Conservation (phyloP, 2,797 vertebrate species). For the Phoebastria nigripes region DNA sequence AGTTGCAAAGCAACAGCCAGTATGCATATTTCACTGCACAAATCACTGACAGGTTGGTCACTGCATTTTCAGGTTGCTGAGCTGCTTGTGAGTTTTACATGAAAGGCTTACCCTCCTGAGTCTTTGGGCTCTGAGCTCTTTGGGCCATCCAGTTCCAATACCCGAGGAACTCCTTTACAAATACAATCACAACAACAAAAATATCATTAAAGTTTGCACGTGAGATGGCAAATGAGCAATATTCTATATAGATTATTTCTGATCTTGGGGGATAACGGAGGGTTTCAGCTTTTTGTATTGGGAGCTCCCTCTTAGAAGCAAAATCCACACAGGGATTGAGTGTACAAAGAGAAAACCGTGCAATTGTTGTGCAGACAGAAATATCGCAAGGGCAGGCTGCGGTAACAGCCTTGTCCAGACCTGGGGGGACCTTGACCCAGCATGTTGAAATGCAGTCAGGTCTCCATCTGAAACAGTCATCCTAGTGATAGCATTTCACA, state of each 20-base stretch:
- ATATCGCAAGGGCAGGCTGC: not conserved
- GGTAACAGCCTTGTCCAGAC: not conserved
- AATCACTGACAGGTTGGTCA: accelerated
- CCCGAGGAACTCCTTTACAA: not conserved
- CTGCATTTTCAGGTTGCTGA: not conserved
- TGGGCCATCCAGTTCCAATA: not conserved
- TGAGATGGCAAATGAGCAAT: not conserved
- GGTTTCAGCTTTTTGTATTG: not conserved
- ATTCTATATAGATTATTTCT: not conserved
- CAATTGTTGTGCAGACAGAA: not conserved
- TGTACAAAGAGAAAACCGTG: not conserved
- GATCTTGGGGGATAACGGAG: not conserved
- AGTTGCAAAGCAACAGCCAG: not conserved
- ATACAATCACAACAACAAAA: not conserved
- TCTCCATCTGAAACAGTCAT: not conserved
- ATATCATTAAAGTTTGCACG: not conserved
- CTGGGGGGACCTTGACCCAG: not conserved
- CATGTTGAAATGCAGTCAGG: not conserved
- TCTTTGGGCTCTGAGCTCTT: not conserved
- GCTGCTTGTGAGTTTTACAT: not conserved
- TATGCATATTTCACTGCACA: accelerated
- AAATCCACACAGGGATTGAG: not conserved
- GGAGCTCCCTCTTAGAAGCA: not conserved
- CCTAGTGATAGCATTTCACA: too few species aligned
- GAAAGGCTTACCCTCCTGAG: not conserved